Conservation (phyloP, 2,888 invertebrate genomes). For the Macrosiphum euphorbiae region DNA sequence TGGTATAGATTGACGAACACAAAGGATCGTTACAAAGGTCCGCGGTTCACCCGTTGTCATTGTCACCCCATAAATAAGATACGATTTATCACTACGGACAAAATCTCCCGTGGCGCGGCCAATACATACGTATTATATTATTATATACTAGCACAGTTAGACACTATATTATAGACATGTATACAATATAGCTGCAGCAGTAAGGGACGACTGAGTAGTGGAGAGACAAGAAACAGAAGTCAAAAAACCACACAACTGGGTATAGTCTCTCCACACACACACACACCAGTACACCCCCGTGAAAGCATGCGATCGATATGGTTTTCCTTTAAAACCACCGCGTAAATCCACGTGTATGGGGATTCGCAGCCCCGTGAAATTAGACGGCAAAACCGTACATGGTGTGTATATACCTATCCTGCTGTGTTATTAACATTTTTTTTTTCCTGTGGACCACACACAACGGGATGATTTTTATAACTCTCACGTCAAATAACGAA, state of each 20-base stretch:
- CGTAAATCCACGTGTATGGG: neutral
- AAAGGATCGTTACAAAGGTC: conserved; percentile 59
- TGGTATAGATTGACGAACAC: conserved; percentile 32
- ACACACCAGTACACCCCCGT: neutral
- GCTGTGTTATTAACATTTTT: conserved; percentile 26
- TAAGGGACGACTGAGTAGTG: neutral
- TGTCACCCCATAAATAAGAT: conserved; percentile 48
- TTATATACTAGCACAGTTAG: neutral
- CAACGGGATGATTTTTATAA: conserved; percentile 35
- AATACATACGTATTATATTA: neutral
- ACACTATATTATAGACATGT: neutral
- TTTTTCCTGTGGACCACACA: conserved; percentile 37
- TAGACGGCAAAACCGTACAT: conserved; percentile 24
- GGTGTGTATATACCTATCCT: neutral
- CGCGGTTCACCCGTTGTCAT: conserved; percentile 35
- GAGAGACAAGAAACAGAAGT: conserved; percentile 44
- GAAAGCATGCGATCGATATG: conserved; percentile 26
- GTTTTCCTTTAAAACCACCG: neutral
- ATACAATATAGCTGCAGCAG: neutral
- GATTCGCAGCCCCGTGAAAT: conserved; percentile 57
- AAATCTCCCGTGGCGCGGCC: conserved; percentile 38
- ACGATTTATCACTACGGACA: conserved; percentile 47
- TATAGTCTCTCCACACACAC: neutral
- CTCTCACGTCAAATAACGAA: conserved; percentile 36
- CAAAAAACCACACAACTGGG: conserved; percentile 29